Evolutionary conservation across 2,797 vertebrate species (phyloP), one percentile per base, ranked within the genome.

Genomic region (Etheostoma perlongum): DNA sequence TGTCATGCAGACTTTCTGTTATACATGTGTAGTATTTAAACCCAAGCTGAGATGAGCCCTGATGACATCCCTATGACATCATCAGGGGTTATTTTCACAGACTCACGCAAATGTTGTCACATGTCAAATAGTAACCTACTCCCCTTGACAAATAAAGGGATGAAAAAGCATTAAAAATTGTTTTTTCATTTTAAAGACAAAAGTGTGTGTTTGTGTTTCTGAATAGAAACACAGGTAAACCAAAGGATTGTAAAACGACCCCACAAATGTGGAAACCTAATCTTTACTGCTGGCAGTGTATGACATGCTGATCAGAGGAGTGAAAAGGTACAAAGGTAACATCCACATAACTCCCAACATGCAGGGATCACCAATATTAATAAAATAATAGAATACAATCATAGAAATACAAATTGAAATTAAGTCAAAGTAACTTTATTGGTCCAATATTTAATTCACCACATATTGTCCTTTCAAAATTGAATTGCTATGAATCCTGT

Each of bases 271-370:
- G 30, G 53, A 68, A 67, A 67, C 23, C 3, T 6, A 14, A 67
- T 59, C 57, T 64, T 49, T 44, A 49, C 27, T 19, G 48, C 16
- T 13, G 33, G 42, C n/a, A 46, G 7, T 27, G 16, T 15, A 21
- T n/a, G 2, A 48, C 19, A 53, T 55, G 19, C 58, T 77, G 33
- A 71, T 54, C 25, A 44, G 42, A 51, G 0, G 48, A 63, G 25
- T 40, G 44, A 27, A 51, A 36, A 16, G 51, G 67, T 70, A 65
- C 84, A 82, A 86, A 77, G 80, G 72, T 84, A 69, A 57, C 23
- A 48, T 59, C 30, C 5, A 60, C 74, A 63, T 14, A 68, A 14
- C 47, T 77, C 13, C 19, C 40, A 60, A 65, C 15, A 63, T 14
- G 36, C 5, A 33, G 48, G 2, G 0, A n/a, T 61, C 40, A 76